phyloP scores from a whole-genome alignment of 53 echinoderm and acorn worm genomes.

The Glandiceps talaboti region DNA sequence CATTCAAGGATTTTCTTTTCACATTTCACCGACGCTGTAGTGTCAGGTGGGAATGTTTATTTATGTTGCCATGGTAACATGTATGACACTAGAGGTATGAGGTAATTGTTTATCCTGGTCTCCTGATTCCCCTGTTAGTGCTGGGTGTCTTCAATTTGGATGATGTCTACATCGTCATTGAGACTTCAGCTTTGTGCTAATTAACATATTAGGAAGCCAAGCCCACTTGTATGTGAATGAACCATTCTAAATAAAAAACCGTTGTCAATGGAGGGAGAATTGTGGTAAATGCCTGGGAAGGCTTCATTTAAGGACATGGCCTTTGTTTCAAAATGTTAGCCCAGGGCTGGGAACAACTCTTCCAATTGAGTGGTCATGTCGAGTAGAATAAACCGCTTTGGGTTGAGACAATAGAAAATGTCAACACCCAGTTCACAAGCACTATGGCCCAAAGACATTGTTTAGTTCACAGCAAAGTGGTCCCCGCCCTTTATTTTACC shows the following conservation, averaged over 20 bases:
- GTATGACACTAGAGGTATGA: not conserved
- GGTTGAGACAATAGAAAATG: not conserved
- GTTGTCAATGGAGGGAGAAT: no score
- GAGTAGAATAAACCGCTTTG: not conserved
- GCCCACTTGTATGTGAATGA: no score
- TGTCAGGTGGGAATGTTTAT: not conserved
- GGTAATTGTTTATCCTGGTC: not conserved
- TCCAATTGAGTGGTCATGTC: not conserved
- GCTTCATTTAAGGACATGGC: no score
- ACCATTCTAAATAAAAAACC: no score
- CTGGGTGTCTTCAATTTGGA: no score
- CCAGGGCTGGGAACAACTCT: not conserved
- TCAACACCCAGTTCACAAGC: not conserved
- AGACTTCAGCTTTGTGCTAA: no score
- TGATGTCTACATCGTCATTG: no score
- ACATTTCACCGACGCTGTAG: no score
- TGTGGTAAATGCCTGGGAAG: no score
- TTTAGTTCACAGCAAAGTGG: not conserved
- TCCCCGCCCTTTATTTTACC: not conserved
- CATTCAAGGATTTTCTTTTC: no score
- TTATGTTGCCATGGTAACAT: not conserved
- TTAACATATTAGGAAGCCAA: no score
- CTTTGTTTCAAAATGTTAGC: not conserved
- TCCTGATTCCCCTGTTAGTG: not conserved
- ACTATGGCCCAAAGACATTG: not conserved